Evolutionary conservation across 1,140 invertebrate genomes (phyloP).

Genomic region (Dysdera silvatica): DNA sequence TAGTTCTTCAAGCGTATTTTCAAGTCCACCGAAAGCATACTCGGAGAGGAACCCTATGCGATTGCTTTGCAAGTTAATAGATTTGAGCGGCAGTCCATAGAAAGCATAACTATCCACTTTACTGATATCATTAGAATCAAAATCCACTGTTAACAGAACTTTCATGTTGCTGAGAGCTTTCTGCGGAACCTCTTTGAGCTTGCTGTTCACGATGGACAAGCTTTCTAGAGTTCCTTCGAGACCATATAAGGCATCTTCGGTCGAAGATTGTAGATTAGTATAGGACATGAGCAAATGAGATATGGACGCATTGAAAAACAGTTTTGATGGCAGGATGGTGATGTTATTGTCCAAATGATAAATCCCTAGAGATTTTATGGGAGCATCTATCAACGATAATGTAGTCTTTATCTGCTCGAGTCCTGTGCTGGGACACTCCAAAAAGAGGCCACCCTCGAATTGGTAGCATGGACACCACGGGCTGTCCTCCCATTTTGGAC

Average conservation of each 20-base stretch:
- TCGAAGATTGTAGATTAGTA: slow-evolving; percentile 62
- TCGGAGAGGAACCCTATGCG: slow-evolving; percentile 57
- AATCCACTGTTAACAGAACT: slow-evolving; percentile 63
- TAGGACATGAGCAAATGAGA: slow-evolving; percentile 66
- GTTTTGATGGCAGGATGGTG: slow-evolving; percentile 57
- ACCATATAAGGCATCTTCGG: slow-evolving; percentile 61
- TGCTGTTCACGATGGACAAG: slow-evolving; percentile 68
- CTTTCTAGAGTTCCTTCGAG: slow-evolving; percentile 67
- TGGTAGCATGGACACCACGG: slow-evolving; percentile 72
- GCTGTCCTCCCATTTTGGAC: slow-evolving; percentile 23
- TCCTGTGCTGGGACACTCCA: slow-evolving; percentile 74
- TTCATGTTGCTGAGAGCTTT: slow-evolving; percentile 63
- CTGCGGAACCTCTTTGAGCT: slow-evolving; percentile 68
- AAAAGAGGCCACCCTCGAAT: slow-evolving; percentile 78
- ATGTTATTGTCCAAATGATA: slow-evolving; percentile 72
- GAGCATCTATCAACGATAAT: slow-evolving; percentile 47
- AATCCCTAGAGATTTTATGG: slow-evolving; percentile 72
- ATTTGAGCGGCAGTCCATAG: slow-evolving; percentile 68
- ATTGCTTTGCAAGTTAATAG: slow-evolving; percentile 76
- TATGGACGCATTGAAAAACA: slow-evolving; percentile 63
- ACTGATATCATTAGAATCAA: slow-evolving; percentile 73
- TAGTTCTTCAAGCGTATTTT: slow-evolving; percentile 67
- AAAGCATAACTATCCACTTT: slow-evolving; percentile 77
- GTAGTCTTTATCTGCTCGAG: slow-evolving; percentile 50
- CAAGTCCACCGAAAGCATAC: slow-evolving; percentile 71